Evolutionary conservation across 1,140 invertebrate species (phyloP).

Genomic region (Asobara japonica): DNA sequence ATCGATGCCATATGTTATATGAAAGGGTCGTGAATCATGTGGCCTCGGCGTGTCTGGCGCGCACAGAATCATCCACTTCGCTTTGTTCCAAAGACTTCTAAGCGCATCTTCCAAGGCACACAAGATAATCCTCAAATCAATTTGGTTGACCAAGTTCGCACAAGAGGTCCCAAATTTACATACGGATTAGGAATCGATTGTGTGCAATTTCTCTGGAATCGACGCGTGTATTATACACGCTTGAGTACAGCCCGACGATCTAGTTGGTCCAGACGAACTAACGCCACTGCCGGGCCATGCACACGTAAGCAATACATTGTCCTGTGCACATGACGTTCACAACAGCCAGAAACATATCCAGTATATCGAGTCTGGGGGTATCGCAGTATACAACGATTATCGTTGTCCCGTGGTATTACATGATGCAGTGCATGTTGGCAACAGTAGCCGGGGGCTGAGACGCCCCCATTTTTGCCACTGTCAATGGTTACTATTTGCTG

Average conservation of each 20-base stretch:
- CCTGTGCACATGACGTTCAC: conserved; percentile 10
- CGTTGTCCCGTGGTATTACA: conserved; percentile 20
- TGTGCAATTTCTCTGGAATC: conserved; percentile 2
- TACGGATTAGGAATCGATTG: conserved; percentile 1
- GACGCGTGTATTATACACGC: not conserved
- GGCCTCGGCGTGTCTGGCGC: not conserved
- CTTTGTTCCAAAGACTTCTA: not conserved
- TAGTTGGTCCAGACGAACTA: not conserved
- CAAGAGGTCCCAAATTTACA: not conserved
- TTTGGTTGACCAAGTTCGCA: not conserved
- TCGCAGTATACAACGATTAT: conserved; percentile 4
- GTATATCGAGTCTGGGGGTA: conserved; percentile 5
- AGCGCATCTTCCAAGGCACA: not conserved
- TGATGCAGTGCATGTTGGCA: conserved; percentile 6
- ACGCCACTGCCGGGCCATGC: not conserved
- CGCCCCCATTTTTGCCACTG: not conserved
- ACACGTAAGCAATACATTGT: conserved; percentile 9
- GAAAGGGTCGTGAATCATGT: not conserved
- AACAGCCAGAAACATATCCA: not conserved
- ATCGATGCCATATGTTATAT: not conserved
- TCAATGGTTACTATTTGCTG: not conserved
- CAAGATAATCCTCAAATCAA: not conserved
- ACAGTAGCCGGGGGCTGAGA: not conserved
- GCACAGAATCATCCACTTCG: not conserved
- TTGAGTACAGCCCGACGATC: not conserved